Percentiles rank a stretch among this genome's conserved stretches.
Conservation (phyloP, 92 coral and sea anemone species). For the Epizoanthus scotinus region DNA sequence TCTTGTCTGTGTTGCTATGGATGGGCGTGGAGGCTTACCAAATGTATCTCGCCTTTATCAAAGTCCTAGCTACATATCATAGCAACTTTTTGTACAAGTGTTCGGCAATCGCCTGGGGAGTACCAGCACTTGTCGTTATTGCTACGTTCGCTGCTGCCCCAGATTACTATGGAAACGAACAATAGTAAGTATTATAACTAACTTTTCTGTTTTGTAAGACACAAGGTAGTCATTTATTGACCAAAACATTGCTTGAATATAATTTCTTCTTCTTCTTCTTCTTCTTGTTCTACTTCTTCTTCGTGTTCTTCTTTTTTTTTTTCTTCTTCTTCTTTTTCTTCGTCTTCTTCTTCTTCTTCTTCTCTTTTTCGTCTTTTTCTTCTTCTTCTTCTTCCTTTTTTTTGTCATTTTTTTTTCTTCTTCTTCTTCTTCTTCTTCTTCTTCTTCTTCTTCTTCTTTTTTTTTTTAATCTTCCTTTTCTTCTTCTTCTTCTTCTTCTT, state of each 20-base stretch:
- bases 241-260: no score
- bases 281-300: no score
- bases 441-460: background rate
- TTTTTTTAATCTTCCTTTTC: background rate
- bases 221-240: no score
- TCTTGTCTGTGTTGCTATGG: constrained; percentile 84
- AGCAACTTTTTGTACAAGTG: constrained; percentile 84
- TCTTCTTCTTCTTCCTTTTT: background rate
- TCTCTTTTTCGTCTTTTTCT: background rate
- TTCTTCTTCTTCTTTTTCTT: background rate
- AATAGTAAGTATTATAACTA: constrained; percentile 49
- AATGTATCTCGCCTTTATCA: constrained; percentile 83
- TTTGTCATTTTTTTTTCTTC: background rate
- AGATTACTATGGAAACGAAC: constrained; percentile 62
- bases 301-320: no score
- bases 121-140: constrained; percentile 72
- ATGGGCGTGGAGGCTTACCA: constrained; percentile 97
- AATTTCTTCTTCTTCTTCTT: no score
- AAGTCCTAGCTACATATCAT: constrained; percentile 88
- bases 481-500: background rate
- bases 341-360: constrained; percentile 1
- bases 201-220: no score
- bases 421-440: background rate
- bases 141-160: constrained; percentile 67
- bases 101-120: constrained; percentile 85